Base-by-base conservation (phyloP, 2,888 invertebrate genomes). In the Watsonalla binaria region DNA sequence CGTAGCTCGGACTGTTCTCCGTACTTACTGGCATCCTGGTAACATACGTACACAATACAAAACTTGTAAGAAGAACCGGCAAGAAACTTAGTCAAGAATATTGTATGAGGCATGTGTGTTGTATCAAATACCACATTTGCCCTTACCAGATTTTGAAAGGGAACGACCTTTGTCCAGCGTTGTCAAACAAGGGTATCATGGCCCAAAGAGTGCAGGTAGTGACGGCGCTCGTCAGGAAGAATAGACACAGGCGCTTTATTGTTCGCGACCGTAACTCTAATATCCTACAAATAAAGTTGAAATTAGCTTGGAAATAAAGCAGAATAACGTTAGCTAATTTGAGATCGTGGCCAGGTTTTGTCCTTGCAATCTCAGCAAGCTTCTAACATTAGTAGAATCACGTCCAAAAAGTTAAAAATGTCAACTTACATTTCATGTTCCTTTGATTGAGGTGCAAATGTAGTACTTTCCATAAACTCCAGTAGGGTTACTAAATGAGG, bases 81-180 rank as follows among this genome's bases (percentile, higher is more conserved):
- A 24, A 24, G 24, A 24, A 24, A 24, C 24, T 24, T 24, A 24
- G 24, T 24, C 24, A 24, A 24, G 24, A 24, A 24, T 24, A 24
- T 2, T 2, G 1, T 24, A 24, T 4, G 1, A 24, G 24, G 24
- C 4, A 24, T 24, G 1, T 24, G 24, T 24, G 4, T 24, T 24
- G 24, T 24, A 2, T 24, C 24, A 24, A 24, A 24, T 24, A 2
- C 24, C 24, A 4, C 9, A 37, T 0, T 13, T 51, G 9, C 24
- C 7, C 80, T 78, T 72, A 86, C 89, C 90, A 89, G 58, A 89
- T 86, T 56, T 75, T 78, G 52, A 88, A 89, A 6, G 89, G 90
- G 53, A 87, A 88, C 0, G 71, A 72, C 53, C 82, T 74, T 0
- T 68, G 70, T 6, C 73, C 81, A 2, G 71, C 68, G 0, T 63